phyloP scores from a whole-genome alignment of 2,797 vertebrate species.

The Enteromius anoplus region DNA sequence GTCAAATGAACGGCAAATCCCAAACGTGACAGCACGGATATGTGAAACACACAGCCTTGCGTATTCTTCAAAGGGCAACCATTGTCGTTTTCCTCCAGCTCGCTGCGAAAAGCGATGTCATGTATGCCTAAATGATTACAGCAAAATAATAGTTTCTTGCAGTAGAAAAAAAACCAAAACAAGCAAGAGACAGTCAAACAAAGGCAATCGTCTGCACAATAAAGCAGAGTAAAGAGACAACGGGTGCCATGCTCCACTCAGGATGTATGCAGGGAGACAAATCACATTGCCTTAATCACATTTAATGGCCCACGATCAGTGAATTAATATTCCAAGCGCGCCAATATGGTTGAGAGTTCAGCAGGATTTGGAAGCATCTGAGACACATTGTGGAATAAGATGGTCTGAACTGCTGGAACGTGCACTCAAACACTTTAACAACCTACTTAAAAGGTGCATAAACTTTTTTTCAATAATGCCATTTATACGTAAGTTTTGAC shows the following conservation, averaged over 20 bases:
- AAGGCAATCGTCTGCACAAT: constrained; percentile 42
- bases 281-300: constrained; percentile 31
- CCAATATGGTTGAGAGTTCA: constrained; percentile 10
- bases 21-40: constrained; percentile 27
- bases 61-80: constrained; percentile 48
- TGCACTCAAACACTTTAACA: neutral
- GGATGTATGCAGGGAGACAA: constrained; percentile 36
- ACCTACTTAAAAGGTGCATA: neutral
- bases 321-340: constrained; percentile 11
- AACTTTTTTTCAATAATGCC: neutral
- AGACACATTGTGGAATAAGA: constrained; percentile 1
- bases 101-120: constrained; percentile 45
- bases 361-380: constrained; percentile 7
- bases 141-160: constrained; percentile 56
- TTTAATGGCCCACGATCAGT: constrained; percentile 33
- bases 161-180: constrained; percentile 29
- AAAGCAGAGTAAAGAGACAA: constrained; percentile 45
- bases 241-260: constrained; percentile 13
- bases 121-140: constrained; percentile 56
- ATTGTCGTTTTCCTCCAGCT: constrained; percentile 46
- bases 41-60: constrained; percentile 43
- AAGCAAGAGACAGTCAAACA: constrained; percentile 39
- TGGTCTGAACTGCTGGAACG: neutral
- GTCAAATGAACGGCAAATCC: constrained; percentile 42
- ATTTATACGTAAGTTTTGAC: no score